Base-by-base conservation (phyloP, 2,888 invertebrate species). In the Entomobrya multifasciata region DNA sequence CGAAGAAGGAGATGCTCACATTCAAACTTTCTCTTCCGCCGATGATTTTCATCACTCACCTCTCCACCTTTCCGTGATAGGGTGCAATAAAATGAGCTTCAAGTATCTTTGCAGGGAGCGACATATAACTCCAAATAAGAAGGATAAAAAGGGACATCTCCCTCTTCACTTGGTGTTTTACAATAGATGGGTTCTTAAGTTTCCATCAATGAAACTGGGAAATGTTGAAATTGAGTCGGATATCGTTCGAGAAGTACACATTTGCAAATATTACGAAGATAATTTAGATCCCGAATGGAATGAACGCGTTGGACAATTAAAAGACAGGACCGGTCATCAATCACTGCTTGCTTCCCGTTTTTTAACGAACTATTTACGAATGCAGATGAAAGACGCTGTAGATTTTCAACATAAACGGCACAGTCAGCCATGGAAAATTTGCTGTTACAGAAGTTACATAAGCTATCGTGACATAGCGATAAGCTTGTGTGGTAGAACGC, bases 21-120 rank as follows among this genome's bases (percentile, higher is more conserved):
- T 22, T 15, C 17, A 25, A 22, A 49, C 17, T 5, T 79, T 20
- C n/a, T 62, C 49, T 1, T 0, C 0, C n/a, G 8, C 3, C 11
- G 80, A 80, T 17, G 4, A 27, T 10, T 70, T 49, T 36, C 52
- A 70, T 15, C 70, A 67, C 20, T 20, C 36, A 22, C 80, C 80
- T 1, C 11, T 70, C 25, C 80, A 80, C n/a, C 67, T 80, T 13
- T 67, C 80, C 10, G 80, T 80, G 25, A 67, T 80, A n/a, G 55
- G 80, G 11, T 67, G 80, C 41, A 80, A 80, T n/a, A 15, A 25
- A 52, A 6, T 20, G 11, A 70, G 27, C 8, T 55, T 70, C 20
- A 10, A 41, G 0, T 80, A 80, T 25, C 20, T 80, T 1, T 11
- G 17, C 0, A 0, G 0, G 2, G 0, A 6, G 0, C 41, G 11